Base-by-base conservation (phyloP, 2,113 vertebrate species). In the Bufo bufo region DNA sequence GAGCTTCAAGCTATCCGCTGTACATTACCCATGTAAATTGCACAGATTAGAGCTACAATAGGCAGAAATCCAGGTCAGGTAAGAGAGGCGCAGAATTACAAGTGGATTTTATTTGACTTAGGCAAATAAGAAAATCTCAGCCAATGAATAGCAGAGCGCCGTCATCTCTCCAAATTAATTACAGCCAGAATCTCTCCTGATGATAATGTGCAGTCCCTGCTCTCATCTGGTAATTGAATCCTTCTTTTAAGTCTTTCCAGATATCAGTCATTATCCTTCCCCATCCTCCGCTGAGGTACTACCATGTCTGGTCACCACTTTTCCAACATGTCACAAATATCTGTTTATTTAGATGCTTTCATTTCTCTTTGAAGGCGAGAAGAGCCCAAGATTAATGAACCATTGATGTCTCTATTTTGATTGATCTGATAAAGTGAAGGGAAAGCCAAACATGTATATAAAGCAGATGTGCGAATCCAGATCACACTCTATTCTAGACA, bases 341-440 rank as follows among this genome's bases (percentile, higher is more conserved):
- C 61, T 63, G 33, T 87, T 87, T 80, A 49, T 80, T 80, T 80
- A 87, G 85, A 87, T 43, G n/a, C 19, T 81, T 56, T 80, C 56
- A 71, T 80, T 80, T 87, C 11, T 23, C 77, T 87, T 79, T 66
- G 49, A 69, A 81, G 56, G 20, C 47, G 23, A 81, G 56, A 47
- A 87, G 77, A 69, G 77, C 9, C n/a, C 3, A 45, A 71, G 85
- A 69, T 65, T 79, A 86, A 87, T 56, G 47, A 81, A 80, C 81
- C 77, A 69, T 79, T 56, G 77, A 87, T 87, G 52, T 80, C 50
- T 65, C 47, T n/a, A n/a, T 54, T 78, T 43, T 80, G 75, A 87
- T 69, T 87, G 77, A 85, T 85, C 72, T 50, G 56, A 85, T 77
- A 20, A 63, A 85, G 54, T 50, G 52, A 85, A n/a, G 74, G 72